Percentiles rank a stretch among this genome's conserved stretches.
These are phyloP conservation scores for Xiphorhynchus erythropygius DNA, from an alignment of 2,797 vertebrate species.

Conservation along the genomic window DNA sequence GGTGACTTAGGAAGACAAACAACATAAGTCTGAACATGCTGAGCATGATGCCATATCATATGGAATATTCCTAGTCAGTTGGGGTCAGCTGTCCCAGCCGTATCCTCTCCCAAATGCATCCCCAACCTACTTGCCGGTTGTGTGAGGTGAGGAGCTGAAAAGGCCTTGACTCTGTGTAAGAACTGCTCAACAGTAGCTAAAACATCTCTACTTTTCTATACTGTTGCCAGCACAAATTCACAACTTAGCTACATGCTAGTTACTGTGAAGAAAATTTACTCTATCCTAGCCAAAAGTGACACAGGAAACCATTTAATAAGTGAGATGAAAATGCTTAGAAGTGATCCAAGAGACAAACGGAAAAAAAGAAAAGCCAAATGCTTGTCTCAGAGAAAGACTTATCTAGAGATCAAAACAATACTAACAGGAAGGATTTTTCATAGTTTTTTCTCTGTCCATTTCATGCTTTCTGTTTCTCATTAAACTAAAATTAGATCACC, in stretches of 20 bases:
- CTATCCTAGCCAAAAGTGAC: neutral
- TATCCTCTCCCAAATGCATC: neutral
- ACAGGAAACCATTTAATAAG: neutral
- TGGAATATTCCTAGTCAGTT: neutral
- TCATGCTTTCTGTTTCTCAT: neutral
- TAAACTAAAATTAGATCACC: neutral
- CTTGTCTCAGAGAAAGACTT: neutral
- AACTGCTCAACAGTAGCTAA: neutral
- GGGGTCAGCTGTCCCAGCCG: neutral
- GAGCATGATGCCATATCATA: neutral
- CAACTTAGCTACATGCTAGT: neutral
- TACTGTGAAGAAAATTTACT: neutral
- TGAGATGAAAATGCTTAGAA: neutral
- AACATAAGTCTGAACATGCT: too few relatives aligned
- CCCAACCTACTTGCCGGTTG: fast-evolving
- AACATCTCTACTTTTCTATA: neutral
- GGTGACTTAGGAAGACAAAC: neutral
- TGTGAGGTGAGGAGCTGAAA: neutral
- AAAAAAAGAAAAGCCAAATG: neutral
- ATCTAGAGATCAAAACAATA: neutral
- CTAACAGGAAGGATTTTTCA: neutral
- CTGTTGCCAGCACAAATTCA: neutral
- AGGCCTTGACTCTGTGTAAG: neutral
- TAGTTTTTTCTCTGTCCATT: neutral
- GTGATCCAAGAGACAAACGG: neutral